These are phyloP conservation scores for Morinoia aosen DNA, from an alignment of 2,888 invertebrate species.

Conservation along the genomic window DNA sequence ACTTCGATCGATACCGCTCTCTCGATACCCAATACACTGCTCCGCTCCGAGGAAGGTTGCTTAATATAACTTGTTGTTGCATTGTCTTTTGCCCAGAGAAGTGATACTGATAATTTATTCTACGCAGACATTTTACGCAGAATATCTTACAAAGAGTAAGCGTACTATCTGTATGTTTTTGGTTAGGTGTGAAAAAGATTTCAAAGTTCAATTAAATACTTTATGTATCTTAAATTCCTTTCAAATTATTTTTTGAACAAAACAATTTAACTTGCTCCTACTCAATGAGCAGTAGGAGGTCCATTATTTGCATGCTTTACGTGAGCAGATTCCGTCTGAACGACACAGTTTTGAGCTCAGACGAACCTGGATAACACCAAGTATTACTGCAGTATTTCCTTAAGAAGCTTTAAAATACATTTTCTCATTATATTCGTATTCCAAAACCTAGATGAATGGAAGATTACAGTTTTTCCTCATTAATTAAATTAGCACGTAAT, in stretches of 20 bases:
- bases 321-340: too few species aligned
- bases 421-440: too few species aligned
- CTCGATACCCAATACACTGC: background rate
- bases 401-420: too few species aligned
- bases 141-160: background rate
- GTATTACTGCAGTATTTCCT: background rate
- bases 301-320: background rate
- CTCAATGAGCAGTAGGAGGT: background rate
- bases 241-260: background rate
- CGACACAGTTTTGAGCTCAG: background rate
- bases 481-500: too few species aligned
- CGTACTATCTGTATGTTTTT: background rate
- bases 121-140: background rate
- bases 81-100: background rate
- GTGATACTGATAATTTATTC: background rate
- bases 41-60: background rate
- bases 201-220: background rate
- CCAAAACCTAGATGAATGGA: too few species aligned
- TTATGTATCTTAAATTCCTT: background rate
- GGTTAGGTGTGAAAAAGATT: background rate
- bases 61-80: background rate
- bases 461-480: too few species aligned
- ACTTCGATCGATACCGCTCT: constrained; percentile 9
- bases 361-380: background rate
- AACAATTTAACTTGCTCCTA: background rate